Evolutionary conservation across 2,113 vertebrate species (phyloP).

Genomic region (Lichenostomus cassidix): DNA sequence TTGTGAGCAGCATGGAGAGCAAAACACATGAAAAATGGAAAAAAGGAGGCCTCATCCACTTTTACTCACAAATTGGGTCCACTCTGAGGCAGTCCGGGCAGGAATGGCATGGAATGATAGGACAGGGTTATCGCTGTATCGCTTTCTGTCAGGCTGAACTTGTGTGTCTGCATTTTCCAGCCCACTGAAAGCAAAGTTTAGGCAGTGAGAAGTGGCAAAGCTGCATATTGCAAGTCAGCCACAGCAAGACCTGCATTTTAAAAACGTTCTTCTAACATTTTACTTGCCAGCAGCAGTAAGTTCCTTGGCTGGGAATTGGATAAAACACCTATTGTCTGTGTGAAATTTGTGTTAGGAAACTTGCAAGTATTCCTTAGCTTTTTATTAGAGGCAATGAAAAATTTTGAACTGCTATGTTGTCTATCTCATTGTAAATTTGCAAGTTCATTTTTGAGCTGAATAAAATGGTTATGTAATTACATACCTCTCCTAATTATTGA

Average conservation of each 20-base stretch:
- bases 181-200: constrained; percentile 50
- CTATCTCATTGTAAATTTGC: constrained; percentile 54
- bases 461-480: constrained; percentile 81
- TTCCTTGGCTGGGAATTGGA: background rate
- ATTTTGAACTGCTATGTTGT: constrained; percentile 7
- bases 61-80: constrained; percentile 35
- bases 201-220: constrained; percentile 36
- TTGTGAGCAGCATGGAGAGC: background rate
- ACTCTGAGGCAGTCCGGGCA: background rate
- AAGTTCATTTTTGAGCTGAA: constrained; percentile 69
- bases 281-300: background rate
- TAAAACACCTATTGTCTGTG: constrained; percentile 20
- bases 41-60: background rate
- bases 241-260: constrained; percentile 15
- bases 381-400: background rate
- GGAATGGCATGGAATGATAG: constrained; percentile 34
- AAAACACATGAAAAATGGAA: background rate
- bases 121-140: constrained; percentile 17
- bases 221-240: background rate
- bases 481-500: constrained; percentile 83
- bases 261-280: background rate
- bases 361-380: background rate
- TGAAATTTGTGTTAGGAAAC: background rate
- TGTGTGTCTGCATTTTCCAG: constrained; percentile 57
- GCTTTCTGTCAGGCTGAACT: constrained; percentile 49